Base-by-base conservation (phyloP, 2,888 invertebrate species). In the Plagiodera versicolora region DNA sequence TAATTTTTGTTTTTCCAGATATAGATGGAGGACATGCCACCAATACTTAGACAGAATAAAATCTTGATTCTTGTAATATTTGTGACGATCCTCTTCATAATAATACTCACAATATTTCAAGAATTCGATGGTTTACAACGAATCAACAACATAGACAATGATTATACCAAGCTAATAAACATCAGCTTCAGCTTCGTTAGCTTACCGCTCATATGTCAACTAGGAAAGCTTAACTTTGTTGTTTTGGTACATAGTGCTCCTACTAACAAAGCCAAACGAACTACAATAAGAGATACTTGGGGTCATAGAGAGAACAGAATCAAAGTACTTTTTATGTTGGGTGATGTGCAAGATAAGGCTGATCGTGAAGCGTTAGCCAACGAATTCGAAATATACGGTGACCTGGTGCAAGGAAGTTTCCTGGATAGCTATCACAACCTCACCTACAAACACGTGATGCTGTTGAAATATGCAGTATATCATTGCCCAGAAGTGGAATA, bases 381-480 rank as follows among this genome's bases (percentile, higher is more conserved):
- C 9, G 90, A 91, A 73, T 85, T 85, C 70, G 71, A 72, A 0
- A 73, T 75, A 0, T 82, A 86, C 70, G 82, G 82, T 0, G 92
- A 93, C 70, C 82, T 93, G 49, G 84, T 92, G n/a, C 90, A 91
- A 72, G 92, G 92, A 0, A 86, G 83, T 60, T 93, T 92, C 70
- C 68, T 83, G 32, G 92, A 93, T 78, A 84, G 87, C 0, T 93
- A 93, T 73, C 83, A 87, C 50, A 93, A 93, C 77, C 84, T 93
- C 80, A 92, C 92, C 0, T 89, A 91, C 71, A 93, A 93, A 74
- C 91, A 92, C 75, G 87, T 89, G 2, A 91, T 91, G 86, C 89
- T 87, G 0, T 81, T 92, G 39, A 90, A 91, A 74, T 92, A 91
- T 89, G 85, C 87, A 18, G 80, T 84, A 0, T 86, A 86, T 70